A percentile compares a stretch with the other conserved stretches of the same genome.
Conservation (phyloP, 2,888 invertebrate species). For the Bedellia somnulentella region DNA sequence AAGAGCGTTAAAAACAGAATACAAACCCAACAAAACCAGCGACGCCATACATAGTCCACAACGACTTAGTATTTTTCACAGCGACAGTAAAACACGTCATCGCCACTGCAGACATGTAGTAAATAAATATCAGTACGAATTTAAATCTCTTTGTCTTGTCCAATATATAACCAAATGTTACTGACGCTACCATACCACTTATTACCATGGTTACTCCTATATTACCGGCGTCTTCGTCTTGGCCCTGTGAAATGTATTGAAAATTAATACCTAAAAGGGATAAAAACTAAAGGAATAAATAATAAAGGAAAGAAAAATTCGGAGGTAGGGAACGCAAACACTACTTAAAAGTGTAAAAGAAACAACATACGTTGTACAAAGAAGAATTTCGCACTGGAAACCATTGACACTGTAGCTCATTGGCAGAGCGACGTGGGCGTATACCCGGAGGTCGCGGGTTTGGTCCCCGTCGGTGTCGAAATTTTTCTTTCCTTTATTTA, state of each 20-base stretch:
- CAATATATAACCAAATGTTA: constrained; percentile 63
- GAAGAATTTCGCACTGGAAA: no score
- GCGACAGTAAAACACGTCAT: constrained; percentile 65
- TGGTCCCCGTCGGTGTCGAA: no score
- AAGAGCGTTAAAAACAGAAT: no score
- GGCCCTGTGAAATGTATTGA: constrained; percentile 26
- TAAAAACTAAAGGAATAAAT: not conserved
- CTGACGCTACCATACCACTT: constrained; percentile 65
- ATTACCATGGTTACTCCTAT: constrained; percentile 65
- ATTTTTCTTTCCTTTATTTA: no score
- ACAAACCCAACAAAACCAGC: constrained; percentile 58
- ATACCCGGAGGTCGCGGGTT: no score
- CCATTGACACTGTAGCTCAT: no score
- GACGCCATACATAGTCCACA: constrained; percentile 52
- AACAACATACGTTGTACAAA: not conserved
- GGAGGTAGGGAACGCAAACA: no score
- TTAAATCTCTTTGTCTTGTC: constrained; percentile 69
- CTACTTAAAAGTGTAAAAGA: no score
- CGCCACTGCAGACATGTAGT: constrained; percentile 60
- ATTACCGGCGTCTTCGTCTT: constrained; percentile 57
- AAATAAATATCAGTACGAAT: constrained; percentile 55
- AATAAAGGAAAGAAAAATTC: no score
- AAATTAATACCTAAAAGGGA: no score
- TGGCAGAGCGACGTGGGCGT: no score
- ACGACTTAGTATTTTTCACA: constrained; percentile 18